A percentile compares a stretch with the other conserved stretches of the same genome.
phyloP scores from a whole-genome alignment of 2,888 invertebrate species.

The Hypomecis atomaria region DNA sequence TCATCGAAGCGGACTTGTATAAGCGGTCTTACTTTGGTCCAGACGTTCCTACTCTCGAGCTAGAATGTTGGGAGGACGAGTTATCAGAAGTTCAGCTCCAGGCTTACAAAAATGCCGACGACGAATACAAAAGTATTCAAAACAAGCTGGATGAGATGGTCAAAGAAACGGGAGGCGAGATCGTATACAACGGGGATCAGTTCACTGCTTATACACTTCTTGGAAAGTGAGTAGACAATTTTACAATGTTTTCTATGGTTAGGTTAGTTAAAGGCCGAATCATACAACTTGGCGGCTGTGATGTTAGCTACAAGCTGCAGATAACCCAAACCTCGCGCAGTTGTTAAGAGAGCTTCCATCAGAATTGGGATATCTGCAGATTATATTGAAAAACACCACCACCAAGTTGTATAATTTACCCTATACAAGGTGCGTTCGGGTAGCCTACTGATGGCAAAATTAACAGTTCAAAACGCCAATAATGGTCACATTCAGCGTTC shows the following conservation, averaged over 20 bases:
- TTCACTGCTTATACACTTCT: constrained; percentile 87
- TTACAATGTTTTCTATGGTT: background rate
- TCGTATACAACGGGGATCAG: constrained; percentile 87
- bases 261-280: too few species aligned
- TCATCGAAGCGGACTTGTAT: constrained; percentile 78
- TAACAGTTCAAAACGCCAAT: too few species aligned
- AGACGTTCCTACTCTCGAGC: constrained; percentile 83
- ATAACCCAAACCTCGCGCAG: too few species aligned
- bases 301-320: too few species aligned
- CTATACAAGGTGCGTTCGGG: too few species aligned
- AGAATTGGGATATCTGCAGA: too few species aligned
- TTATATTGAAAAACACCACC: too few species aligned
- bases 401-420: too few species aligned
- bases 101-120: constrained; percentile 86
- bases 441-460: too few species aligned
- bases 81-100: constrained; percentile 87
- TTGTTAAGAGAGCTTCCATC: too few species aligned
- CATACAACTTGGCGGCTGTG: too few species aligned
- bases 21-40: constrained; percentile 80
- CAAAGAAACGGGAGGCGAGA: constrained; percentile 85
- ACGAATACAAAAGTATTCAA: constrained; percentile 88
- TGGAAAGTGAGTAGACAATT: constrained; percentile 75
- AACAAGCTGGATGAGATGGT: constrained; percentile 85
- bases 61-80: constrained; percentile 90
- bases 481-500: too few species aligned